A percentile compares a stretch with the other conserved stretches of the same genome.
These are phyloP conservation scores for Monopterus albus DNA, from an alignment of 2,113 vertebrate species.

Conservation along the genomic window DNA sequence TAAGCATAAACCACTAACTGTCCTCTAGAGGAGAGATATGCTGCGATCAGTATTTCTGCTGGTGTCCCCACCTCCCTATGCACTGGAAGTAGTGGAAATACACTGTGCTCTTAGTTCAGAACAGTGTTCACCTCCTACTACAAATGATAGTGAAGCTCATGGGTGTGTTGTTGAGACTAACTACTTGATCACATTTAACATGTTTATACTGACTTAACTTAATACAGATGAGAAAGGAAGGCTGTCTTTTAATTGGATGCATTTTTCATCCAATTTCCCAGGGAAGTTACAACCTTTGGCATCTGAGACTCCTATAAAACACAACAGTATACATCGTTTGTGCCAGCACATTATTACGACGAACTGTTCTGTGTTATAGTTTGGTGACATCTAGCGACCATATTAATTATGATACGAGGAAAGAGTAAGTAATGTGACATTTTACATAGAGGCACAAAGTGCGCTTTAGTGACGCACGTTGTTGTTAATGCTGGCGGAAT, in stretches of 20 bases:
- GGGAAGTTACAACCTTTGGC: conserved; percentile 66
- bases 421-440: no score
- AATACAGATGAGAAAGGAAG: conserved; percentile 65
- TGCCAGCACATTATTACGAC: no score
- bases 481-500: no score
- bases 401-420: no score
- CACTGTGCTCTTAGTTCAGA: conserved; percentile 14
- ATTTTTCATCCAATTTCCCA: conserved; percentile 34
- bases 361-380: no score
- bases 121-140: conserved; percentile 23
- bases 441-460: no score
- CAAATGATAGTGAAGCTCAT: conserved; percentile 42
- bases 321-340: no score
- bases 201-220: conserved; percentile 39
- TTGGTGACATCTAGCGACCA: no score
- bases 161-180: conserved; percentile 52
- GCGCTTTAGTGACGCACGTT: no score
- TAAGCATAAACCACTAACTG: conserved; percentile 50
- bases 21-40: conserved; percentile 36
- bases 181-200: conserved; percentile 71
- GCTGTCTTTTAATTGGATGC: conserved; percentile 27
- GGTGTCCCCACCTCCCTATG: neutral
- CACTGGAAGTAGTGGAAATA: neutral
- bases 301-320: no score
- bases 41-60: conserved; percentile 22